Base-by-base conservation (phyloP, 2,113 vertebrate genomes). In the Odontophorus gujanensis region DNA sequence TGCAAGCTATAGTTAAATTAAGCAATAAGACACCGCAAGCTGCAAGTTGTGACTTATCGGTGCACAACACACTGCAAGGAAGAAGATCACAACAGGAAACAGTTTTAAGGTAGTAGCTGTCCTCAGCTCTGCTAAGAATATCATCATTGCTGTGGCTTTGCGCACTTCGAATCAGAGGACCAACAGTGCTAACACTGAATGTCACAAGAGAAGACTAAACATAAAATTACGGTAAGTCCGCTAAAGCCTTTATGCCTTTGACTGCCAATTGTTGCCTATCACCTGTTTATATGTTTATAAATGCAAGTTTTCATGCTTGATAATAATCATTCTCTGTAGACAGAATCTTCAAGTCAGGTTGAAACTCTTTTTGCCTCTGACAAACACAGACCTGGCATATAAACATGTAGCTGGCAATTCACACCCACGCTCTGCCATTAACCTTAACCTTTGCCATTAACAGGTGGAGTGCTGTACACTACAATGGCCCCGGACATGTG, bases 1-100 rank as follows among this genome's bases (percentile, higher is more conserved):
- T 74, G 73, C 38, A 95, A 92, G 78, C 85, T 87, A 76, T 67
- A 67, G 91, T 94, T 89, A 95, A 95, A 93, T 95, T 95, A 96
- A 96, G 96, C 90, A 96, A 87, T 77, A 94, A 94, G 86, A 85
- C 89, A 69, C 63, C 57, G 1, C 87, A 89, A 89, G 73, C 81
- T 92, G 87, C 93, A 94, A 94, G 89, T 91, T 86, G 58, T 58
- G 87, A 84, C 43, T 1, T 51, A 96, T 93, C 76, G 42, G 74
- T 43, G 53, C 45, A 42, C 47, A 32, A 25, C 55, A 74, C 66
- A 63, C 19, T 7, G 50, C 59, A 84, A 69, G 77, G 63, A 91
- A 88, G 75, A 79, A 18, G 71, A 59, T n/a, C 58, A 76, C 82
- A 95, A 80, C 69, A 94, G 55, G 83, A 92, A 94, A 50, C 26